Base-by-base conservation (phyloP, 1,140 invertebrate genomes). In the Colletes gigas region DNA sequence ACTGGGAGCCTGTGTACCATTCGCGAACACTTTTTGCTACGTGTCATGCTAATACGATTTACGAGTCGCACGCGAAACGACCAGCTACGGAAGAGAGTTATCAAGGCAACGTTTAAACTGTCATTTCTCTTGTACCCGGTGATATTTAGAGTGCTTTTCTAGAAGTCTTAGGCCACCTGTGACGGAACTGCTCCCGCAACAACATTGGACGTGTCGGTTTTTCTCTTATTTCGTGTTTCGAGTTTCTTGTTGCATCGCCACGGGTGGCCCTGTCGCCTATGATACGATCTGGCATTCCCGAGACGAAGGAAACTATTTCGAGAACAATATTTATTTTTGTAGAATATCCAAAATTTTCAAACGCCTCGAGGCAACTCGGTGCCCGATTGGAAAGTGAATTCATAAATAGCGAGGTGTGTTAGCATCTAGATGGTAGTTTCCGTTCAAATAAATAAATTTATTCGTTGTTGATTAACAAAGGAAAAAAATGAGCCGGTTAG, bases 41-140 rank as follows among this genome's bases (percentile, higher is more conserved):
- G 78, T 47, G 71, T 68, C 72, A 74, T 74, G 78, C 78, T 74
- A 74, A 80, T 75, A 80, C 78, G 78, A 80, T 80, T 80, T 80
- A 80, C 63, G 78, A 68, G 63, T 59, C 21, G 39, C 67, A 21
- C n/a, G 68, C 47, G 47, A 71, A 57, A 71, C 69, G 69, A 72
- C 55, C 39, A 30, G 39, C n/a, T 59, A 15, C 54, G 78, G 72
- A 67, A 80, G 30, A 80, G 50, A 75, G 71, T 74, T 75, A 68
- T 80, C 78, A 75, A 52, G 41, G 14, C 63, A 30, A 41, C 78
- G 44, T 80, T 69, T 67, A 66, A 73, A 74, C 71, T 41, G 75
- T 62, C 54, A 6, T 59, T 78, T 21, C 21, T 15, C 57, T 41
- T 72, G 70, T 60, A 60, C 30, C 4, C 15, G 12, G 9, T 50